These are phyloP conservation scores for Pocillopora grandis DNA, from an alignment of 92 coral and sea anemone genomes.

Conservation along the genomic window DNA sequence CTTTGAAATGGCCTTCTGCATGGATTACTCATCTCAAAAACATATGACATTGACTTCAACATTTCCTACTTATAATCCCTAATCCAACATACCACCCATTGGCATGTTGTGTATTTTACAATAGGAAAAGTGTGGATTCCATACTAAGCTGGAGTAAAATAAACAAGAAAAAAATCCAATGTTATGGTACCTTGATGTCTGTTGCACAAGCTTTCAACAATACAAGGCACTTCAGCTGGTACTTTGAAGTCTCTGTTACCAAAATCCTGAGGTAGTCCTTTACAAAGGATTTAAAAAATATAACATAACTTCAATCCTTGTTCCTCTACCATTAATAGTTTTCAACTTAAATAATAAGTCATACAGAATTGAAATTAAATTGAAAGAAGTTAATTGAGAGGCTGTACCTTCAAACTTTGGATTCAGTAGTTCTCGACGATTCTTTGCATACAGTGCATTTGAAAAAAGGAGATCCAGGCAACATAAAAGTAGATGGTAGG, in stretches of 20 bases:
- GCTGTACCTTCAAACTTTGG: conserved; percentile 80
- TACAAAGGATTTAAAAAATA: neutral
- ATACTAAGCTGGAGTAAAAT: too few species aligned
- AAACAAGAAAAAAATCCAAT: neutral
- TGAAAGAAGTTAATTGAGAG: neutral
- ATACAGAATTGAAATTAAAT: neutral
- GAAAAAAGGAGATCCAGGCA: conserved; percentile 82
- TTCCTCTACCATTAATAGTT: too few species aligned
- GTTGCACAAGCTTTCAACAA: conserved; percentile 81
- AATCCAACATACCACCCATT: too few species aligned
- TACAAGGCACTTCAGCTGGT: conserved; percentile 67
- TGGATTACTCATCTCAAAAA: too few species aligned
- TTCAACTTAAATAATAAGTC: neutral
- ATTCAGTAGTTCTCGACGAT: conserved; percentile 77
- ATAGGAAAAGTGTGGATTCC: too few species aligned
- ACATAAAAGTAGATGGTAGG: conserved; percentile 86
- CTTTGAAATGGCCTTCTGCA: too few species aligned
- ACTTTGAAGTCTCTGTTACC: conserved; percentile 62
- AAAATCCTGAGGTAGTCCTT: conserved; percentile 72
- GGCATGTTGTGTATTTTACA: too few species aligned
- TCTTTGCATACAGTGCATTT: conserved; percentile 78
- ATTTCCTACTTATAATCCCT: too few species aligned
- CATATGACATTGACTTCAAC: too few species aligned
- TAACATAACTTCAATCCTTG: too few species aligned
- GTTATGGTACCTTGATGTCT: conserved; percentile 70